Conservation (phyloP, 2,888 invertebrate species). For the Tridacna gigas region DNA sequence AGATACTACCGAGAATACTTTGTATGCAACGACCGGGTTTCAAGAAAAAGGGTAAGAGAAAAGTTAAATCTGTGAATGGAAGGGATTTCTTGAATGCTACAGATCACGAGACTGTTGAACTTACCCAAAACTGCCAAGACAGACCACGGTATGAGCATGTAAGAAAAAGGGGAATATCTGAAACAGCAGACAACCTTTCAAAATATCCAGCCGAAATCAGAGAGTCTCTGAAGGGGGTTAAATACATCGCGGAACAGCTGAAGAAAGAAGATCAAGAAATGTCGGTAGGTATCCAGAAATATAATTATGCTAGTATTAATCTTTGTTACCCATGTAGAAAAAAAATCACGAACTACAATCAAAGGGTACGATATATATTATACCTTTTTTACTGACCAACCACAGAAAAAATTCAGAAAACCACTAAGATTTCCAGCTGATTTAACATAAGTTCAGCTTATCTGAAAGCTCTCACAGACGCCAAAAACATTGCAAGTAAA, state of each 20-base stretch:
- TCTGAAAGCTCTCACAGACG: too few relatives aligned
- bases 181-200: constrained; percentile 34
- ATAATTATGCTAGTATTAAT: background rate
- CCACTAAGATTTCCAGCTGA: too few relatives aligned
- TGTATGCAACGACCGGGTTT: constrained; percentile 93
- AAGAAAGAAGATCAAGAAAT: constrained; percentile 76
- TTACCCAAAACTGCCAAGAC: constrained; percentile 14
- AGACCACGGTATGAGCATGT: constrained; percentile 37
- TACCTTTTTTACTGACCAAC: too few relatives aligned
- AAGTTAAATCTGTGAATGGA: constrained; percentile 15
- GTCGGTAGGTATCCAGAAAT: constrained; percentile 34
- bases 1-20: constrained; percentile 95
- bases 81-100: background rate
- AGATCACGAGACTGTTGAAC: background rate
- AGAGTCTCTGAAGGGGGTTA: constrained; percentile 75
- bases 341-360: too few relatives aligned
- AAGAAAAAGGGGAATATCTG: constrained; percentile 20
- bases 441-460: too few relatives aligned
- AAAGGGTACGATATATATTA: too few relatives aligned
- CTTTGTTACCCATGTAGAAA: background rate
- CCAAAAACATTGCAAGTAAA: too few relatives aligned
- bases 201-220: constrained; percentile 75
- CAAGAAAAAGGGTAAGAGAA: constrained; percentile 42
- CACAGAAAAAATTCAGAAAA: too few relatives aligned
- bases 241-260: constrained; percentile 80